These are phyloP conservation scores for Pygoscelis antarcticus DNA, from an alignment of 2,113 vertebrate genomes.

Conservation along the genomic window DNA sequence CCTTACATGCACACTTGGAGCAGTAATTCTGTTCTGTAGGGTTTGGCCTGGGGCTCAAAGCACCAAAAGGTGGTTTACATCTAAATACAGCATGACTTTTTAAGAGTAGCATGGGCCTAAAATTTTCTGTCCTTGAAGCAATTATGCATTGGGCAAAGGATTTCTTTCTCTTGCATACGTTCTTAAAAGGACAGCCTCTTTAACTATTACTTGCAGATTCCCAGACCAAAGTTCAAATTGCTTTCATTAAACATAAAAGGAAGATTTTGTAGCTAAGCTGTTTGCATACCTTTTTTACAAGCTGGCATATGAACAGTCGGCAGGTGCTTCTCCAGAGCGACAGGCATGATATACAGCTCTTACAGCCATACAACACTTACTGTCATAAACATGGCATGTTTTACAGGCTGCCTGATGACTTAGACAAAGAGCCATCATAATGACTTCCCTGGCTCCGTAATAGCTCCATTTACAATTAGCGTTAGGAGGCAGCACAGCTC, in stretches of 20 bases:
- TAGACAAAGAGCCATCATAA: slow-evolving; percentile 12
- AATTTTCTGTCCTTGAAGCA: not conserved
- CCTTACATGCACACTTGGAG: not conserved
- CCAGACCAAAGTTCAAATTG: slow-evolving; percentile 15
- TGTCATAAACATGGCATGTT: slow-evolving; percentile 54
- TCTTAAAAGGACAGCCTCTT: not conserved
- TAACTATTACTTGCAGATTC: not conserved
- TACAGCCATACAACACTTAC: slow-evolving; percentile 45
- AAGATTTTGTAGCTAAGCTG: slow-evolving; percentile 50
- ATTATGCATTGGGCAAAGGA: not conserved
- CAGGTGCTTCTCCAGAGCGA: slow-evolving; percentile 63
- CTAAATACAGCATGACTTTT: not conserved
- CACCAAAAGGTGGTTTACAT: not conserved
- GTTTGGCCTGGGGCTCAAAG: not conserved
- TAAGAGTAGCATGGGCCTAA: not conserved
- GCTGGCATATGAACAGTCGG: slow-evolving; percentile 63
- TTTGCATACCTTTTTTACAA: slow-evolving; percentile 52
- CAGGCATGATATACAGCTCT: slow-evolving; percentile 61
- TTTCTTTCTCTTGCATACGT: not conserved
- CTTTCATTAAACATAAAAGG: slow-evolving; percentile 25
- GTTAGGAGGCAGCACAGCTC: not conserved
- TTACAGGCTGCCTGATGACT: slow-evolving; percentile 55
- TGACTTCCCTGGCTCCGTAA: not conserved
- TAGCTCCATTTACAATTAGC: not conserved
- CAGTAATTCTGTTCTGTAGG: not conserved